Evolutionary conservation across 1,140 invertebrate species (phyloP), one percentile per base, ranked within the genome.

Genomic region (Ridgeia piscesae): DNA sequence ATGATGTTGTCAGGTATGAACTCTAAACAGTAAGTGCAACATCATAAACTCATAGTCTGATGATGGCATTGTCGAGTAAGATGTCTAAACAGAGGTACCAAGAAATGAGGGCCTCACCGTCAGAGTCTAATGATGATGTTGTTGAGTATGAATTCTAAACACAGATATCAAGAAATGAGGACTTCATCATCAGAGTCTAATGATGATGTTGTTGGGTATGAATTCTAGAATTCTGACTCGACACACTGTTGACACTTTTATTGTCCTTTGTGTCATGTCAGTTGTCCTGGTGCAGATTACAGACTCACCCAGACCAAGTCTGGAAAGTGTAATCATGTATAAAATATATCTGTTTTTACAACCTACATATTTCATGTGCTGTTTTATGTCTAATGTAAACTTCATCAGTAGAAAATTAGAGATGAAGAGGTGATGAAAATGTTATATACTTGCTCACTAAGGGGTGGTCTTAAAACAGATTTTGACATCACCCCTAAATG

Each of bases 1-100:
- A 42, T 42, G 42, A 42, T 11, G 11, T n/a, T 42, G 42, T 42
- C 42, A 42, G 11, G 42, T 42, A 42, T 42, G 42, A 42, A 42
- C 42, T 42, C 42, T 42, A 42, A n/a, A n/a, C n/a, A 42, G 42
- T 42, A 11, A 42, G 42, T 4, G 11, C 42, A 6, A 11, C 11
- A 6, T 42, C 42, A 11, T 6, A 4, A 42, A 11, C n/a, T n/a
- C n/a, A n/a, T n/a, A 42, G 11, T 42, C 42, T 42, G 42, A 42
- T 11, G 42, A 42, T 42, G 42, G 11, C 42, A 42, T n/a, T 42
- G 42, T 42, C 42, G 11, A 42, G 42, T 42, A 42, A 6, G 42
- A 42, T 6, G 4, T 42, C 42, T 42, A 99, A 99, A 95, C 98
- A 99, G 95, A 99, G 98, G 98, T 99, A 99, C 96, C 98, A 99